Conservation (phyloP, 2,888 invertebrate genomes). For the Cyclophora punctaria region DNA sequence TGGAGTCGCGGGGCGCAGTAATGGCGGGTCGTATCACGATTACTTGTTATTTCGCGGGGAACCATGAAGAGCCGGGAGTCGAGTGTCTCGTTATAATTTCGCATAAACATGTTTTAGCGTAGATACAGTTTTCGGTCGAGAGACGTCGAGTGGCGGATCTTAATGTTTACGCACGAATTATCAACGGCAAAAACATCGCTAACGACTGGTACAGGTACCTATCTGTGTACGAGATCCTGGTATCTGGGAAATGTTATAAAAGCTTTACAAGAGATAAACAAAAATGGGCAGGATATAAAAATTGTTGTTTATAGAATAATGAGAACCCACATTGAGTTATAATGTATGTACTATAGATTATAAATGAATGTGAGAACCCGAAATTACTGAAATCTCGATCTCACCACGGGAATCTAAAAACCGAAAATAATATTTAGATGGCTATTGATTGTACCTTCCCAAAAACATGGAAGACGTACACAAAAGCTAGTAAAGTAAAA, state of each 20-base stretch:
- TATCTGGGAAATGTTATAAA: neutral
- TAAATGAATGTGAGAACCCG: too few relatives aligned
- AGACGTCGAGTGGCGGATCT: constrained; percentile 37
- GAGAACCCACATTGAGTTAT: too few relatives aligned
- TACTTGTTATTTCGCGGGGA: constrained; percentile 50
- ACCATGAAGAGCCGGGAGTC: constrained; percentile 35
- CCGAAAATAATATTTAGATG: too few relatives aligned
- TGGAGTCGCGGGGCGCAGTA: constrained; percentile 24
- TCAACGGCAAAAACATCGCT: constrained; percentile 50
- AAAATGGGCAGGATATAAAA: too few relatives aligned
- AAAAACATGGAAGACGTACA: too few relatives aligned
- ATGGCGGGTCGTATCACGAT: constrained; percentile 40
- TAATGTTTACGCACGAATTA: constrained; percentile 57
- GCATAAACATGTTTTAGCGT: constrained; percentile 67
- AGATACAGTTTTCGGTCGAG: constrained; percentile 31
- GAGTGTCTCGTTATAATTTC: constrained; percentile 64
- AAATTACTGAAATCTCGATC: too few relatives aligned
- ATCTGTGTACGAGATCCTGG: constrained; percentile 3
- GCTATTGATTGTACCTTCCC: too few relatives aligned
- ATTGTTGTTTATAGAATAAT: too few relatives aligned
- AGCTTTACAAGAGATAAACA: neutral
- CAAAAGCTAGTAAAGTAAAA: too few relatives aligned
- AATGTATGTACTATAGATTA: too few relatives aligned
- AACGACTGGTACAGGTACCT: constrained; percentile 15
- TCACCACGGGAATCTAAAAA: too few relatives aligned